Percentiles rank a stretch among this genome's conserved stretches.
Evolutionary conservation across 2,797 vertebrate genomes (phyloP).

Genomic region (Falco peregrinus): DNA sequence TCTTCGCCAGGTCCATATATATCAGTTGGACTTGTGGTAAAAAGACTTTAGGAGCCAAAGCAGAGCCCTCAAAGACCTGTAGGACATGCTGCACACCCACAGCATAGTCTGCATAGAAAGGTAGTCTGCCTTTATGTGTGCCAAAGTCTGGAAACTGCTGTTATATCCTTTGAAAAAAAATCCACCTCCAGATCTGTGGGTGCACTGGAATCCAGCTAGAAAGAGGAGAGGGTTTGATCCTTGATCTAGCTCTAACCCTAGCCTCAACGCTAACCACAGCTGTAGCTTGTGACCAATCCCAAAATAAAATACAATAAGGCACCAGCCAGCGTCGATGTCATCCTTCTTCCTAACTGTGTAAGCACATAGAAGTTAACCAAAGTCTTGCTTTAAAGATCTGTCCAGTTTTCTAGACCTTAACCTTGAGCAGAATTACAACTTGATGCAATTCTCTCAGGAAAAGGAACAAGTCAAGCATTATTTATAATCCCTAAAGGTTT

Average conservation of each 20-base stretch:
- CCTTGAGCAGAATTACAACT: background rate
- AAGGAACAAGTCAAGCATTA: background rate
- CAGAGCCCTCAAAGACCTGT: background rate
- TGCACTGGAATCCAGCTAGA: background rate
- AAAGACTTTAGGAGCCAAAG: background rate
- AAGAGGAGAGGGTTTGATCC: background rate
- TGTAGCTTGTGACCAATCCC: background rate
- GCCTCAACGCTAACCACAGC: background rate
- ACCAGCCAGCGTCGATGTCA: accelerated
- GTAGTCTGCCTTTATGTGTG: background rate
- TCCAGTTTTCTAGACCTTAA: background rate
- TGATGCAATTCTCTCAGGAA: background rate
- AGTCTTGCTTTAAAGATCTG: background rate
- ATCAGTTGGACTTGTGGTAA: background rate
- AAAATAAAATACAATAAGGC: background rate
- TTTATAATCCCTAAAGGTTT: background rate
- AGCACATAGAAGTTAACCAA: background rate
- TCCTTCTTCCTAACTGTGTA: background rate
- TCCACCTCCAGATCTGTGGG: background rate
- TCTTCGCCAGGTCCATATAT: background rate
- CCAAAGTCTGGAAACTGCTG: background rate
- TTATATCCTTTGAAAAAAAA: background rate
- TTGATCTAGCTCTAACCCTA: background rate
- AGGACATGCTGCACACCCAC: background rate
- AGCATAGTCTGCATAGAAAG: background rate